These are phyloP conservation scores for Eriosoma lanigerum DNA, from an alignment of 1,140 invertebrate genomes.

Conservation along the genomic window DNA sequence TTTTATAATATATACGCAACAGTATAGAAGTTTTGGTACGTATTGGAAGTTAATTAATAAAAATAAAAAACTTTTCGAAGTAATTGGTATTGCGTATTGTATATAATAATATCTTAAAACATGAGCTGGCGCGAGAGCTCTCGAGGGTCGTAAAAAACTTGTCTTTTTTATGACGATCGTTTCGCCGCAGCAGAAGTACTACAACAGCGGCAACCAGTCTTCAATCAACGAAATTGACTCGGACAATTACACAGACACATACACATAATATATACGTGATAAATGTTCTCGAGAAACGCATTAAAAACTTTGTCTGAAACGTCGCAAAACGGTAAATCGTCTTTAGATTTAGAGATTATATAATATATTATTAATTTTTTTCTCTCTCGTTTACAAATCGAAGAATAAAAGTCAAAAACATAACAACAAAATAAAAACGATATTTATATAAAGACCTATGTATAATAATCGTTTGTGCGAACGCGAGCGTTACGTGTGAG, in stretches of 20 bases:
- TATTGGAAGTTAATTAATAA: slow-evolving; percentile 30
- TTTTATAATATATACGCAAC: neutral
- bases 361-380: neutral
- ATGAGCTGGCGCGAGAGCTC: neutral
- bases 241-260: neutral
- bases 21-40: neutral
- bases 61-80: slow-evolving; percentile 7
- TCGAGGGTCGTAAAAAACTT: slow-evolving; percentile 36
- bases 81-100: neutral
- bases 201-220: neutral
- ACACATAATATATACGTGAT: neutral
- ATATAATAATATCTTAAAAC: no score
- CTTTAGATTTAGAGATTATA: neutral
- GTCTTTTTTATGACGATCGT: slow-evolving; percentile 13
- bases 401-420: neutral
- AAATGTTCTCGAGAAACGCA: slow-evolving; percentile 8
- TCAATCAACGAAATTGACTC: slow-evolving; percentile 49
- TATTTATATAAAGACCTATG: no score
- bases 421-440: no score
- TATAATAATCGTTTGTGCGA: no score
- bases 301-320: slow-evolving; percentile 25
- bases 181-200: neutral
- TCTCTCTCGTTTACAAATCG: neutral
- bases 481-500: neutral
- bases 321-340: neutral